These are phyloP conservation scores for Acrobasis repandana DNA, from an alignment of 2,888 invertebrate species.

Conservation along the genomic window DNA sequence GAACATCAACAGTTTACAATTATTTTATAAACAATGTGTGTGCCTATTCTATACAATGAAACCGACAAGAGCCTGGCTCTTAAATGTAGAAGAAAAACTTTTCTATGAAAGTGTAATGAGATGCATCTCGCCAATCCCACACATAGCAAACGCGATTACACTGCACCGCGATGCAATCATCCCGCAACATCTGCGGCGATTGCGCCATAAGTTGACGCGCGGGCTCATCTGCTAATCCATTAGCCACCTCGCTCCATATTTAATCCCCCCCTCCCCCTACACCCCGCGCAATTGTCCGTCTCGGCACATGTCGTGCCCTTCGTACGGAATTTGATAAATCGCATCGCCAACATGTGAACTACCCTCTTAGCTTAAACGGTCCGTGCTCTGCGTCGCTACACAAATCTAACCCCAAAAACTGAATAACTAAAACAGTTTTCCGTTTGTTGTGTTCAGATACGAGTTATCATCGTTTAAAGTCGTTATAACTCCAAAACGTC, in stretches of 20 bases:
- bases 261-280: constrained; percentile 55
- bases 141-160: constrained; percentile 35
- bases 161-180: constrained; percentile 50
- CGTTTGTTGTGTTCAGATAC: constrained; percentile 34
- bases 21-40: no score
- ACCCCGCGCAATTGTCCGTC: constrained; percentile 68
- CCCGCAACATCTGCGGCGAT: constrained; percentile 66
- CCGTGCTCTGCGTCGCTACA: constrained; percentile 44
- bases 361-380: constrained; percentile 80
- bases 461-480: constrained; percentile 67
- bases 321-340: constrained; percentile 82
- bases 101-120: background rate
- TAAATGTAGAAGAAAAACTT: background rate
- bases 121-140: constrained; percentile 1
- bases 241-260: constrained; percentile 77
- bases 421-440: constrained; percentile 15
- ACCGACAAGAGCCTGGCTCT: no score
- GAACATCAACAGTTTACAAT: no score
- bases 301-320: constrained; percentile 76
- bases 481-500: constrained; percentile 40
- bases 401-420: constrained; percentile 32
- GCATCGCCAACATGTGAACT: constrained; percentile 80
- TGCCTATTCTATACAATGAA: no score
- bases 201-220: constrained; percentile 68
- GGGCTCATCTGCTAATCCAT: constrained; percentile 75